phyloP scores from a whole-genome alignment of 2,797 vertebrate species.

The Steatocranus sp. region DNA sequence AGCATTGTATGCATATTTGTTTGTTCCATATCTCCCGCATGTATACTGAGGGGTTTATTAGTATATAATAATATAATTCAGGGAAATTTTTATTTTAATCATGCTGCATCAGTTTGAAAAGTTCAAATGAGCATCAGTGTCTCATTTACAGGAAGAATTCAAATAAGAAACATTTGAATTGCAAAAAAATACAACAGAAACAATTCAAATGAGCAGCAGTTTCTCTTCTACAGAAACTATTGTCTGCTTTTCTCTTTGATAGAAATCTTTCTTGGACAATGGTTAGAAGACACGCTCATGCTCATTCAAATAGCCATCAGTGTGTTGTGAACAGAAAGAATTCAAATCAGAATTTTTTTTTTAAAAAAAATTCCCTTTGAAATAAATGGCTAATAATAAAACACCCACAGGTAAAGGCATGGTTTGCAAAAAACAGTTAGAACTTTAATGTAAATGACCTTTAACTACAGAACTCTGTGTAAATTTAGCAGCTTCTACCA shows the following conservation, averaged over 20 bases:
- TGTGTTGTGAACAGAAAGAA: neutral
- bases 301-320: neutral
- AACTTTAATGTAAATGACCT: neutral
- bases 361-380: neutral
- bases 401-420: rapidly evolving
- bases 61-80: neutral
- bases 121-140: neutral
- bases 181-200: neutral
- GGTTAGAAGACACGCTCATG: rapidly evolving
- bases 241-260: neutral
- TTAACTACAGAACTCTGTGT: neutral
- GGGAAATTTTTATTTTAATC: rapidly evolving
- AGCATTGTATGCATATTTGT: neutral
- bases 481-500: neutral
- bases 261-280: neutral
- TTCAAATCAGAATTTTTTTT: neutral
- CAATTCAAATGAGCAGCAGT: rapidly evolving
- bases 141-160: neutral
- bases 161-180: neutral
- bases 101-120: neutral
- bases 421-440: neutral
- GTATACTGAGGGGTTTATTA: neutral
- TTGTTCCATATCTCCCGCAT: neutral
- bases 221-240: neutral
- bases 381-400: neutral